These are phyloP conservation scores for Spheniscus mendiculus DNA, from an alignment of 2,113 vertebrate genomes.

Conservation along the genomic window DNA sequence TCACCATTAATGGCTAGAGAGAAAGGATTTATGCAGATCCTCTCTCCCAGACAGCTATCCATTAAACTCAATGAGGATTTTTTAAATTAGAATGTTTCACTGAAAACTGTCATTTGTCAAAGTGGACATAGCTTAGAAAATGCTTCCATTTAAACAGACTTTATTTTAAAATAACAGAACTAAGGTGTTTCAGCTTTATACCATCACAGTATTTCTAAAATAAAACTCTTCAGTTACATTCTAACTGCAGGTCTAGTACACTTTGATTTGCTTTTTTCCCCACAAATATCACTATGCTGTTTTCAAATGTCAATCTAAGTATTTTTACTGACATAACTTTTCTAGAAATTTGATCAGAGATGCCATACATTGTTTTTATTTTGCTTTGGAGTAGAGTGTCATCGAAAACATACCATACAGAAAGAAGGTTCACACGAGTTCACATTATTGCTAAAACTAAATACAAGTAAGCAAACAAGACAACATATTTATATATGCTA, in stretches of 20 bases:
- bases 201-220: not conserved
- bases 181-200: not conserved
- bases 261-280: not conserved
- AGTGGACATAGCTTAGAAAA: not conserved
- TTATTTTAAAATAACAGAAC: not conserved
- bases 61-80: not conserved
- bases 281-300: not conserved
- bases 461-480: not conserved
- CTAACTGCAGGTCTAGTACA: not conserved
- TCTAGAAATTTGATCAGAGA: not conserved
- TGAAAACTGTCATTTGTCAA: not conserved
- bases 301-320: not conserved
- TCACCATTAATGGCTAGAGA: not conserved
- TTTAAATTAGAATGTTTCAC: not conserved
- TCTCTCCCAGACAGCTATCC: not conserved
- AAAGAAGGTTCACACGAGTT: not conserved
- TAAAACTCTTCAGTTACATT: not conserved
- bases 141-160: not conserved
- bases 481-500: not conserved
- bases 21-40: not conserved
- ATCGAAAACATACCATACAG: not conserved
- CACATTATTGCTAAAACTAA: not conserved
- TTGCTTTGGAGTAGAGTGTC: not conserved
- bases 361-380: not conserved
- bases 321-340: not conserved